phyloP scores from a whole-genome alignment of 2,888 invertebrate species.

The Leptinotarsa tumamoca region DNA sequence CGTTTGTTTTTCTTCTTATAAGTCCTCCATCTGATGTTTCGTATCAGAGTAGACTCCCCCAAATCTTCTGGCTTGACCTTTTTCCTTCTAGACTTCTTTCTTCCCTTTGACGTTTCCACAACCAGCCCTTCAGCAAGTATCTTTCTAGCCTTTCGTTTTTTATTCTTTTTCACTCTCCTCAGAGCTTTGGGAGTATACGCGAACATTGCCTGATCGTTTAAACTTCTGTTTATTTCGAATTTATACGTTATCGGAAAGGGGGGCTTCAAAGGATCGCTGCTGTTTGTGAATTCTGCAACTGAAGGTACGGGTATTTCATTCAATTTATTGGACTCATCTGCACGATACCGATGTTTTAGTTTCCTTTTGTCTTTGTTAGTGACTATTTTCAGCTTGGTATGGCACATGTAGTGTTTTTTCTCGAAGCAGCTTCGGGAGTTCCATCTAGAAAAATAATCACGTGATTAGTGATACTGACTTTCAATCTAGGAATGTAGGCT shows the following conservation, averaged over 20 bases:
- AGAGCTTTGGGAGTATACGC: slow-evolving; percentile 42
- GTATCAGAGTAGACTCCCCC: slow-evolving; percentile 51
- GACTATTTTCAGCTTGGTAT: slow-evolving; percentile 72
- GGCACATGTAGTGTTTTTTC: slow-evolving; percentile 77
- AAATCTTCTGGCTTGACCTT: slow-evolving; percentile 59
- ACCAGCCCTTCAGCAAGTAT: slow-evolving; percentile 2
- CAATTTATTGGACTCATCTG: slow-evolving; percentile 66
- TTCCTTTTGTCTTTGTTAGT: slow-evolving; percentile 68
- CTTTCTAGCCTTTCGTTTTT: slow-evolving; percentile 61
- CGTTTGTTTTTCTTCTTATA: slow-evolving; percentile 69
- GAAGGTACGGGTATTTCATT: slow-evolving; percentile 71
- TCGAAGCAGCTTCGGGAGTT: slow-evolving; percentile 74
- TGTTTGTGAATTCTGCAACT: slow-evolving; percentile 58
- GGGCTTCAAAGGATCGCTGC: slow-evolving; percentile 40
- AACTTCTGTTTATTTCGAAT: slow-evolving; percentile 44
- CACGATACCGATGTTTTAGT: slow-evolving; percentile 67
- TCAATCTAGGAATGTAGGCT: no score
- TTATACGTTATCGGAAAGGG: slow-evolving; percentile 27
- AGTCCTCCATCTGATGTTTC: slow-evolving; percentile 69
- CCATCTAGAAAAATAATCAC: slow-evolving; percentile 71
- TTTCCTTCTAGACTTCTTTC: slow-evolving; percentile 63
- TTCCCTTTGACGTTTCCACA: slow-evolving; percentile 56
- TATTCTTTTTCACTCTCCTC: slow-evolving; percentile 60
- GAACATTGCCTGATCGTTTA: slow-evolving; percentile 46
- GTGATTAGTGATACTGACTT: background rate